Evolutionary conservation across 1,140 invertebrate genomes (phyloP).

Genomic region (Oncopeltus fasciatus): DNA sequence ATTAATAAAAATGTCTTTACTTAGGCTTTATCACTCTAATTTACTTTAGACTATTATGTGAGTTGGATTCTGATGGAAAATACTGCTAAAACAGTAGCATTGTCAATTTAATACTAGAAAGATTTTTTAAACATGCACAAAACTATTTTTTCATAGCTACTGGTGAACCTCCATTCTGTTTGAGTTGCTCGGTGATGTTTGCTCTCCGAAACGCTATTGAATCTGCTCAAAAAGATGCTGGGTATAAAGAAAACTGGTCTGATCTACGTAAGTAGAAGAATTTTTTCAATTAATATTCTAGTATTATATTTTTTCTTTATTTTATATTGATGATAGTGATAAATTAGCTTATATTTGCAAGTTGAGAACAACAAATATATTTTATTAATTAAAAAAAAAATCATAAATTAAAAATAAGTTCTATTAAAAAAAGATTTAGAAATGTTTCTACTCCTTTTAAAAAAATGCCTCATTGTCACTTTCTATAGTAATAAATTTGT

Average conservation of each 20-base stretch:
- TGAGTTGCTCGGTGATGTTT: constrained; percentile 45
- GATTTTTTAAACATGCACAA: no score
- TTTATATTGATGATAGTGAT: neutral
- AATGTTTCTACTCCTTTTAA: no score
- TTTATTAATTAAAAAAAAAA: neutral
- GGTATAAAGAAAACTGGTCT: constrained; percentile 32
- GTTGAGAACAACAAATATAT: neutral
- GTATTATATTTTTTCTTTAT: neutral
- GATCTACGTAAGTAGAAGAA: constrained; percentile 27
- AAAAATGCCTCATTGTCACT: no score
- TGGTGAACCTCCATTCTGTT: constrained; percentile 63
- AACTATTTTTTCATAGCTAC: constrained; percentile 44
- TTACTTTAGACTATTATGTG: neutral
- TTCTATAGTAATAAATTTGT: no score
- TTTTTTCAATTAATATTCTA: neutral
- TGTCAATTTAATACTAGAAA: no score
- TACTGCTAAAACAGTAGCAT: no score
- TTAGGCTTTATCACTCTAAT: neutral
- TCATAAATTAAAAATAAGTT: neutral
- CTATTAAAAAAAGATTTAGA: neutral
- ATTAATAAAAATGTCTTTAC: no score
- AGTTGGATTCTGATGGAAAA: no score
- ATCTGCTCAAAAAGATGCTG: constrained; percentile 43
- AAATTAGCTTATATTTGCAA: neutral
- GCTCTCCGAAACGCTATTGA: constrained; percentile 57